Evolutionary conservation across 2,888 invertebrate species (phyloP), one percentile per base, ranked within the genome.

Genomic region (Deilephila porcellus): DNA sequence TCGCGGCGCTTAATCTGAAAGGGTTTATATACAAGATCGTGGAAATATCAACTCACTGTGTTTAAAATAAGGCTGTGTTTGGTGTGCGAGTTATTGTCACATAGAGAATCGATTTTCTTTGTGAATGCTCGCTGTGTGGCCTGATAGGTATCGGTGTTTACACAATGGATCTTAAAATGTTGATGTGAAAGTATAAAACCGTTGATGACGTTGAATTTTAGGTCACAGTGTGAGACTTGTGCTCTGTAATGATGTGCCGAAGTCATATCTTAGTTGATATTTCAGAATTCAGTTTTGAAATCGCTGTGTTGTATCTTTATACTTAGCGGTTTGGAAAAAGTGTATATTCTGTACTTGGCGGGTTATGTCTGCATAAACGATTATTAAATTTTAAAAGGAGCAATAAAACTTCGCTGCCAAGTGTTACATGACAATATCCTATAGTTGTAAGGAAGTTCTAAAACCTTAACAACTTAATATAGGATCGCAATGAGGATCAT

Each of bases 1-100:
- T 90, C 86, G 85, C 82, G 83, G 79, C 79, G 82, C 83, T 85
- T 92, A 89, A 90, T 89, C 91, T 90, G 87, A 92, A 94, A 93
- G 93, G 93, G 92, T 93, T 93, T 89, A 90, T 84, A 81, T 85
- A 76, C 75, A 37, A 71, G 75, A 74, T 78, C 77, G 81, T 75
- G 75, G 76, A 73, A 86, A 87, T 84, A 76, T 75, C 78, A 80
- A 83, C 89, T 82, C 82, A 88, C 86, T 83, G 71, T 67, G 67
- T 17, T 80, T 52, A 73, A 59, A 14, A 67, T 59, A 25, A 17
- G 59, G 64, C 20, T 56, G 56, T 73, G 29, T 67, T 59, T 73
- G 34, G 64, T 73, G 25, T 19, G 32, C 37, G 52, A 20, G 6
- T 25, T 34, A 56, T 64, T 29, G 59, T 34, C 56, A 56, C 63